phyloP scores from a whole-genome alignment of 2,888 invertebrate species.

The Drosophila austrosaltans region DNA sequence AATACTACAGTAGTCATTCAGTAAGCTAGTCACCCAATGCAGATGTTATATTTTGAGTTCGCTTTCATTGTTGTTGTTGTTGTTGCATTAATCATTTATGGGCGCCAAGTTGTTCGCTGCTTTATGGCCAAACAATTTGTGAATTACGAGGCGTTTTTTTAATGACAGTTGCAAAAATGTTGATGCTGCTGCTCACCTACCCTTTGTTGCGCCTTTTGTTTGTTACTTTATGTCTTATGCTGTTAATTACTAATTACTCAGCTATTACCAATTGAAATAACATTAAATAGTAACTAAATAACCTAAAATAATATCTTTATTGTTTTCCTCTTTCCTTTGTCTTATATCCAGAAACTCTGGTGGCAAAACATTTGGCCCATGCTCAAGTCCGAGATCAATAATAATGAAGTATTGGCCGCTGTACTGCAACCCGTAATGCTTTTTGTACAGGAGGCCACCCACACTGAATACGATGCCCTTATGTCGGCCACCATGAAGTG shows the following conservation, averaged over 20 bases:
- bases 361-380: slow-evolving; percentile 97
- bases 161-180: slow-evolving; percentile 57
- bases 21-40: slow-evolving; percentile 46
- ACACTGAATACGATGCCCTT: slow-evolving; percentile 91
- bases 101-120: slow-evolving; percentile 64
- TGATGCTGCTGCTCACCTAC: not conserved
- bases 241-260: slow-evolving; percentile 44
- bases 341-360: slow-evolving; percentile 92
- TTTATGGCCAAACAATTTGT: slow-evolving; percentile 70
- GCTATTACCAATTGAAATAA: slow-evolving; percentile 47
- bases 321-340: slow-evolving; percentile 23
- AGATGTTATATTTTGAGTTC: slow-evolving; percentile 27
- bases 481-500: slow-evolving; percentile 94
- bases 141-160: slow-evolving; percentile 68
- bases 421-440: slow-evolving; percentile 93
- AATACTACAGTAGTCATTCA: slow-evolving; percentile 24
- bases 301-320: slow-evolving; percentile 10
- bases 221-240: slow-evolving; percentile 18
- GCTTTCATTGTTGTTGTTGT: slow-evolving; percentile 17
- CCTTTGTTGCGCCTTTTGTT: slow-evolving; percentile 31
- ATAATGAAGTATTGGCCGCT: slow-evolving; percentile 93
- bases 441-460: slow-evolving; percentile 90
- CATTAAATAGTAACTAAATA: slow-evolving; percentile 41
- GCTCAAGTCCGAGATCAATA: slow-evolving; percentile 92
- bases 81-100: slow-evolving; percentile 66